A percentile compares a stretch with the other conserved stretches of the same genome.
Evolutionary conservation across 2,797 vertebrate species (phyloP).

Genomic region (Gallinago nigripennis): DNA sequence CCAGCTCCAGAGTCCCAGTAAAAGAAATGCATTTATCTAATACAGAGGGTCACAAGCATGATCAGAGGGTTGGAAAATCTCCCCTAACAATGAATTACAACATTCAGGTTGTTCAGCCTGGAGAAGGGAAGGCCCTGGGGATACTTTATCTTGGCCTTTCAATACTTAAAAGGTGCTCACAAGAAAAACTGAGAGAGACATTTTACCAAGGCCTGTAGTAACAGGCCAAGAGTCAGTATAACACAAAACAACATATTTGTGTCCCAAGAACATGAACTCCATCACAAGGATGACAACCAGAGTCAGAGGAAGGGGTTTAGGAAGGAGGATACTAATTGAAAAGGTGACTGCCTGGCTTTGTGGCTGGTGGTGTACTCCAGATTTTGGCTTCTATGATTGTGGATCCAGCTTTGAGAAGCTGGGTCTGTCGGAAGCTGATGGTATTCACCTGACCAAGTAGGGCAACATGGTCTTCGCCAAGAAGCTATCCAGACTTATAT

Average conservation of each 20-base stretch:
- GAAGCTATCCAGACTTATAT: background rate
- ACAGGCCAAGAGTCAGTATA: background rate
- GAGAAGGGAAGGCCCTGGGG: background rate
- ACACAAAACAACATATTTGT: background rate
- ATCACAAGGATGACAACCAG: background rate
- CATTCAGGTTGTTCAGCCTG: background rate
- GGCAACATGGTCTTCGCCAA: background rate
- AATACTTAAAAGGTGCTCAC: background rate
- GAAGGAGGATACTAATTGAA: background rate
- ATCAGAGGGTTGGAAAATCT: background rate
- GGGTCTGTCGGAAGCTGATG: background rate
- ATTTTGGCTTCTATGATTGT: background rate
- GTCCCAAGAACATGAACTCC: background rate
- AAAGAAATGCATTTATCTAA: background rate
- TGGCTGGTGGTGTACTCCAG: background rate
- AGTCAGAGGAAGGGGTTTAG: background rate
- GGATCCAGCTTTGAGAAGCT: background rate
- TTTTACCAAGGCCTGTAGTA: background rate
- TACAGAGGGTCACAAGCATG: background rate
- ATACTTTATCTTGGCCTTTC: background rate
- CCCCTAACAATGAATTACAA: background rate
- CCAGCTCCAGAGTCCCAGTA: background rate
- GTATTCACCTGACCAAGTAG: background rate
- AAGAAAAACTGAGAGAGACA: background rate
- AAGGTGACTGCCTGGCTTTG: background rate